Evolutionary conservation across 2,888 invertebrate species (phyloP).

Genomic region (Strigamia transsilvanica): DNA sequence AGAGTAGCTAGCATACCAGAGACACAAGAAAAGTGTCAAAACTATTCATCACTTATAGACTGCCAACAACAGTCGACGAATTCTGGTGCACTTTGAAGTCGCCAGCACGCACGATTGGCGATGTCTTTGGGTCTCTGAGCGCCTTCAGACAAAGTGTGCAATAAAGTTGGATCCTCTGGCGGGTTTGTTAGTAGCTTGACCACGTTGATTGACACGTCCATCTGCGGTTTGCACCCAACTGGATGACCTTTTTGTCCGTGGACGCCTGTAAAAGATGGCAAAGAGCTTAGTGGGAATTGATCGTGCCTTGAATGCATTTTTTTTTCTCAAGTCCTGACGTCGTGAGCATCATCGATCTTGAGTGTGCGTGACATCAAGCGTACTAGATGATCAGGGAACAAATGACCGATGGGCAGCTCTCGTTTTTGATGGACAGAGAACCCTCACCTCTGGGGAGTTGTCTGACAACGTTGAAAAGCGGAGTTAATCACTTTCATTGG

Average conservation of each 20-base stretch:
- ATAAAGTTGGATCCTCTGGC: not conserved
- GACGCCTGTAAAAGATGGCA: not conserved
- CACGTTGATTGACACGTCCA: constrained; percentile 4
- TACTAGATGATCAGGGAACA: not conserved
- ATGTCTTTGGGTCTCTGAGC: not conserved
- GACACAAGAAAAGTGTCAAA: no score
- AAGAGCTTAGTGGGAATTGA: not conserved
- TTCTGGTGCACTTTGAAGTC: not conserved
- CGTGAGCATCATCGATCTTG: not conserved
- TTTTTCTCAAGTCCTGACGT: not conserved
- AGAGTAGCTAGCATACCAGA: no score
- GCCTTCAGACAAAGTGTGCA: not conserved
- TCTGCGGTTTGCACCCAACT: constrained; percentile 4
- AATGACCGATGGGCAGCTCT: not conserved
- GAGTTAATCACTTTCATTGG: no score
- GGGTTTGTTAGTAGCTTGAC: not conserved
- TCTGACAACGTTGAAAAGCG: no score
- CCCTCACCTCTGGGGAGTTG: no score
- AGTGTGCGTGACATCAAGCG: not conserved
- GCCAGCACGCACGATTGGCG: not conserved
- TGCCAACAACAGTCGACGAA: not conserved
- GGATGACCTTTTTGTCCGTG: not conserved
- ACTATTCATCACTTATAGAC: no score
- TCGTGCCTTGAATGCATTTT: not conserved
- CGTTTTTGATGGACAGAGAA: not conserved